These are phyloP conservation scores for Danaus plexippus DNA, from an alignment of 1,140 invertebrate species.

Conservation along the genomic window DNA sequence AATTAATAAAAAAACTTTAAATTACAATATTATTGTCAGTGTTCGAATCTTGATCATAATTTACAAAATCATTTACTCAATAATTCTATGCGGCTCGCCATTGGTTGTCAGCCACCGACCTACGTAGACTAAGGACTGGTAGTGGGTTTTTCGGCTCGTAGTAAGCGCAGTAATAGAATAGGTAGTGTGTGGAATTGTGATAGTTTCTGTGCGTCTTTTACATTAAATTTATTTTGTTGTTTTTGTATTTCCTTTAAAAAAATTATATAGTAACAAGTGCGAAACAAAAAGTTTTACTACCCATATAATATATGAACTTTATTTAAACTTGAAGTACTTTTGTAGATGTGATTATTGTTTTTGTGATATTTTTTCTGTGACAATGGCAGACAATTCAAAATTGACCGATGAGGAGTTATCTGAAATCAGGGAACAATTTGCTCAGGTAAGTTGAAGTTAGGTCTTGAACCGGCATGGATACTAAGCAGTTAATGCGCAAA, in stretches of 20 bases:
- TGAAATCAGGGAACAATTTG: conserved; percentile 68
- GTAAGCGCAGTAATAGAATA: conserved; percentile 24
- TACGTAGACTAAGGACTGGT: conserved; percentile 19
- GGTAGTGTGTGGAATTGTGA: conserved; percentile 16
- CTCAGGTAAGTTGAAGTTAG: conserved; percentile 49
- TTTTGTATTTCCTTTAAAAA: conserved; percentile 37
- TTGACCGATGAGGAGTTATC: conserved; percentile 65
- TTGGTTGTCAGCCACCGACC: conserved; percentile 12
- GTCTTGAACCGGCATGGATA: conserved; percentile 9
- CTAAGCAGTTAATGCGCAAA: conserved; percentile 6
- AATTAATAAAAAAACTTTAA: not conserved
- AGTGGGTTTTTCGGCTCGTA: conserved; percentile 12
- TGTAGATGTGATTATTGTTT: conserved; percentile 56
- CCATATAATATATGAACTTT: too few relatives aligned
- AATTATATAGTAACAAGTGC: conserved; percentile 39
- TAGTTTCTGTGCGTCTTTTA: conserved; percentile 23
- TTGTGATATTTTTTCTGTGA: conserved; percentile 55
- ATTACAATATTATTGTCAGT: not conserved
- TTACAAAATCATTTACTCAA: not conserved
- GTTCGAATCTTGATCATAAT: not conserved
- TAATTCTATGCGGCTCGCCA: conserved; percentile 8
- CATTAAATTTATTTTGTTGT: conserved; percentile 28
- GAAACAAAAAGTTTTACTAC: conserved; percentile 23
- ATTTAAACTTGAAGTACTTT: conserved; percentile 19
- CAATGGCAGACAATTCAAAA: conserved; percentile 68